A percentile compares a stretch with the other conserved stretches of the same genome.
phyloP scores from a whole-genome alignment of 2,888 invertebrate species.

The Folsomia manolachei region DNA sequence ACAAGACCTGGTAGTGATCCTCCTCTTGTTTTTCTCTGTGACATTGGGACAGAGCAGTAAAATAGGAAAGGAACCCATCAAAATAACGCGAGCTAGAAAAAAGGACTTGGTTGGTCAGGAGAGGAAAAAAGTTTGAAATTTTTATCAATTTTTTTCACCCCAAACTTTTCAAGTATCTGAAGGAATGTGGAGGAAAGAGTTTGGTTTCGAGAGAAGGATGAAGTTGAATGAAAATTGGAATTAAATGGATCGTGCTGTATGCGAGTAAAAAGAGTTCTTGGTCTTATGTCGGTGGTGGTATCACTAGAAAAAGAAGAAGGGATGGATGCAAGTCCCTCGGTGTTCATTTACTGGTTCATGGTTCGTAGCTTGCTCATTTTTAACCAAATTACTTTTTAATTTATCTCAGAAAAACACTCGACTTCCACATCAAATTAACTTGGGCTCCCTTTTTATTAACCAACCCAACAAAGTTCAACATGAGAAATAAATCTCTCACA shows the following conservation, averaged over 20 bases:
- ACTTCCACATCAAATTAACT: conserved; percentile 1
- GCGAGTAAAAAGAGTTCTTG: not conserved
- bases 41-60: too few relatives aligned
- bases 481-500: not conserved
- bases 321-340: not conserved
- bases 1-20: conserved; percentile 26
- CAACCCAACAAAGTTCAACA: not conserved
- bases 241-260: conserved; percentile 1
- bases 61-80: too few relatives aligned
- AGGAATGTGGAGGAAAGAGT: not conserved
- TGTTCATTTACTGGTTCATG: not conserved
- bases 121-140: not conserved
- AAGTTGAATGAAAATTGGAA: not conserved
- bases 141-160: not conserved
- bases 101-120: not conserved
- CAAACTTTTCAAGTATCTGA: not conserved
- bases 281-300: not conserved
- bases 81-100: too few relatives aligned
- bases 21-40: conserved; percentile 11
- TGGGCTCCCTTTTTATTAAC: not conserved
- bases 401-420: conserved; percentile 4
- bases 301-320: not conserved
- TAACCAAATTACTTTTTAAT: conserved; percentile 6
- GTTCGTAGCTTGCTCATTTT: not conserved
- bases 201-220: not conserved